phyloP scores from a whole-genome alignment of 92 coral and sea anemone species.

The Virgularia gustaviana region DNA sequence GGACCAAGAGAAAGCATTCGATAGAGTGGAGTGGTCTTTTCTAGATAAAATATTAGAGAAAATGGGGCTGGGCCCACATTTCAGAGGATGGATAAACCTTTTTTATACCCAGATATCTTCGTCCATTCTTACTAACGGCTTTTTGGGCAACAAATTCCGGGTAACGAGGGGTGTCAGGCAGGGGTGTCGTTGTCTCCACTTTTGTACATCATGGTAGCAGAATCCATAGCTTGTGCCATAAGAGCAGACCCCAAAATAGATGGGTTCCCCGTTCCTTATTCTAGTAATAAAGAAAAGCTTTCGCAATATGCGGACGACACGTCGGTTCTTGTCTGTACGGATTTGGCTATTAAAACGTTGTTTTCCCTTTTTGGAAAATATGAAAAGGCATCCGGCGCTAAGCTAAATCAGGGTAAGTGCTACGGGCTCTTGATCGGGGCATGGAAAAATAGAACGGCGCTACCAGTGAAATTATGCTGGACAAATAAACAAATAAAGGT shows the following conservation, averaged over 20 bases:
- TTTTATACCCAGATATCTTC: conserved; percentile 23
- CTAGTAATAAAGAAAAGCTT: not conserved
- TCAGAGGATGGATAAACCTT: conserved; percentile 27
- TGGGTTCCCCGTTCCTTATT: not conserved
- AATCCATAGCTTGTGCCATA: conserved; percentile 29
- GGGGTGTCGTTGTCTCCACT: conserved; percentile 23
- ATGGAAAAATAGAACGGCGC: not conserved
- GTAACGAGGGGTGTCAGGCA: conserved; percentile 16
- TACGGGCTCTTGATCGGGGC: conserved; percentile 29
- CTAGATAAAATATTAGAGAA: conserved; percentile 4
- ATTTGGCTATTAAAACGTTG: not conserved
- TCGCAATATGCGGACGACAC: conserved; percentile 47
- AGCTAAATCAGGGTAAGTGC: not conserved
- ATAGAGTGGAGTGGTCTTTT: conserved; percentile 53
- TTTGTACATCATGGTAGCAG: conserved; percentile 20
- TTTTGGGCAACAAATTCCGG: not conserved
- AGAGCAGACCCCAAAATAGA: conserved; percentile 5
- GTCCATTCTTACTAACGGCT: conserved; percentile 14
- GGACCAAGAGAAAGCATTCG: conserved; percentile 60
- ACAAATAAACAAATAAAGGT: not conserved
- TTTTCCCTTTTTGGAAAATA: not conserved
- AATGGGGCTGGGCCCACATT: conserved; percentile 55
- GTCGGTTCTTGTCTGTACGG: conserved; percentile 1
- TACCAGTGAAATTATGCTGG: conserved; percentile 1
- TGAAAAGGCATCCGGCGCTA: conserved; percentile 4